Conservation (phyloP, 2,888 invertebrate species). For the Geophilus truncorum region DNA sequence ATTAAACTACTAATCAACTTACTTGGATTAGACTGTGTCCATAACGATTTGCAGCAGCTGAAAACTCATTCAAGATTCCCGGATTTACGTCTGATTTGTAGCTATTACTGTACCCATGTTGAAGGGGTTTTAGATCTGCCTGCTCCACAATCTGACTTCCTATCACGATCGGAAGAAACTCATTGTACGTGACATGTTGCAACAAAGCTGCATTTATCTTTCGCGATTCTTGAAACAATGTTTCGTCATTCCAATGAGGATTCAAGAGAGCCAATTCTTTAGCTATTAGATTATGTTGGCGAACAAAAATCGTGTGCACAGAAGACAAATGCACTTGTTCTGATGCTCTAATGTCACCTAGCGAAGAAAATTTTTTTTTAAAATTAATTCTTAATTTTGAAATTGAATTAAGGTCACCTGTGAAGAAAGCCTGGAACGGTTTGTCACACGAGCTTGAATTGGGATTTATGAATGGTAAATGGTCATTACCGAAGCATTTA, state of each 20-base stretch:
- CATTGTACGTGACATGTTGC: conserved; percentile 45
- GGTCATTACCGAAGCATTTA: conserved; percentile 30
- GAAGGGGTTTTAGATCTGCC: neutral
- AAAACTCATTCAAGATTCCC: conserved; percentile 35
- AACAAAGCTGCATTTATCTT: conserved; percentile 38
- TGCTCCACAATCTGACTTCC: conserved; percentile 36
- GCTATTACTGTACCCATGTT: neutral
- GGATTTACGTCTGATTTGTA: conserved; percentile 31
- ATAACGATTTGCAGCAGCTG: conserved; percentile 35
- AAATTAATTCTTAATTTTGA: neutral
- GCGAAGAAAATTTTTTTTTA: too few relatives aligned
- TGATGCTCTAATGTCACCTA: conserved; percentile 35
- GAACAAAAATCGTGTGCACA: conserved; percentile 32
- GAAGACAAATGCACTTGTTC: conserved; percentile 36
- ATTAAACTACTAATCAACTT: too few relatives aligned
- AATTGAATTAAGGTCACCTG: conserved; percentile 10
- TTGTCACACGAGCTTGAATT: neutral
- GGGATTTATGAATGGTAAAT: conserved; percentile 28
- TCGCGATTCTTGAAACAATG: conserved; percentile 34
- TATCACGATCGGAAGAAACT: conserved; percentile 43
- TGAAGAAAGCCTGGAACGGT: conserved; percentile 22
- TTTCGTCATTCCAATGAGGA: conserved; percentile 37
- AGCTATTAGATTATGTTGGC: conserved; percentile 34
- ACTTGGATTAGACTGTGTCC: conserved; percentile 34
- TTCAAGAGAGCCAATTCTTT: conserved; percentile 30